Base-by-base conservation (phyloP, 2,113 vertebrate species). In the Epinephelus lanceolatus region DNA sequence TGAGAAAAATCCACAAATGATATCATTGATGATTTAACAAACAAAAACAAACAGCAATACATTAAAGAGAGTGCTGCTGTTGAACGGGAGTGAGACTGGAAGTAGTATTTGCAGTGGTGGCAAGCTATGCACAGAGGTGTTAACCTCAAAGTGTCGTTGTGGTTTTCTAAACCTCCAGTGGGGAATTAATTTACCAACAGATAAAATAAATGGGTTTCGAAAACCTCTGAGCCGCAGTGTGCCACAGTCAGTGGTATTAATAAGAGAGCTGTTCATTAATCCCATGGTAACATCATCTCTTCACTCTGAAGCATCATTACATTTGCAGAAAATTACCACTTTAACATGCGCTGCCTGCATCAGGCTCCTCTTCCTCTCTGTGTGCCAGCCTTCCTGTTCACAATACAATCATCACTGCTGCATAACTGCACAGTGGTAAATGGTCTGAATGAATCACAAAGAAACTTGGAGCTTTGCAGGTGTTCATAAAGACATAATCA, bases 51-150 rank as follows among this genome's bases (percentile, higher is more conserved):
- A 45, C 42, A 45, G 10, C 42, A 45, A 45, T 8, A 45, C 7
- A 9, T 18, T 25, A 18, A 40, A 18, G 13, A 71, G 30, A 40
- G 68, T n/a, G 1, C 27, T 21, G 47, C 21, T 12, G 42, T 11
- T 11, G 3, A 60, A 33, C 23, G 14, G 17, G 4, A 42, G 55
- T 19, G 13, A 13, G 21, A 63, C 17, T 30, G 4, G 10, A 70
- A 27, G 12, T 21, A 13, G 23, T 37, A 5, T 8, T 11, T 5
- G 30, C 27, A 53, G 30, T 0, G 23, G 56, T 33, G 30, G 45
- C 0, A 42, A 72, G 69, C 76, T 62, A 80, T 57, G 56, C 61
- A 15, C 40, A 15, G 49, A 83, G 73, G 77, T 53, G 68, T 77
- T 68, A 80, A 77, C 68, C 67, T 63, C 72, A 80, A 61, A 80